A percentile compares a stretch with the other conserved stretches of the same genome.
phyloP scores from a whole-genome alignment of 2,888 invertebrate genomes.

The Ormia ochracea region DNA sequence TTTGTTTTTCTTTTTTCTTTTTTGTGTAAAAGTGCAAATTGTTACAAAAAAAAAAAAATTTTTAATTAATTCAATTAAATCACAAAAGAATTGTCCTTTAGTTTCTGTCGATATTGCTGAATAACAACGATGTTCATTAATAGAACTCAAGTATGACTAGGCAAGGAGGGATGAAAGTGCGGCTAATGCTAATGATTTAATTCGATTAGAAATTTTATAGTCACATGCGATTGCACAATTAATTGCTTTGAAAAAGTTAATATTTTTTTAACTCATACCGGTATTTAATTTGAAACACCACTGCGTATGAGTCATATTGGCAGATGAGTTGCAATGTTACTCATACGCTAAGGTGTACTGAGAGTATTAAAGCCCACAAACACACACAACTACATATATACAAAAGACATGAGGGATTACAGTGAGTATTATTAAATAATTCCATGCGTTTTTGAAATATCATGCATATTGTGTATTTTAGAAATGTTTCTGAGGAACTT shows the following conservation, averaged over 20 bases:
- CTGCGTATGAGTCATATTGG: slow-evolving; percentile 1
- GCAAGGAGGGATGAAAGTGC: not conserved
- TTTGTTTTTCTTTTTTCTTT: not conserved
- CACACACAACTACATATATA: not conserved
- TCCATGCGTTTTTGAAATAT: not conserved
- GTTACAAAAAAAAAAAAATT: slow-evolving; percentile 40
- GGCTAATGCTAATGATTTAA: slow-evolving; percentile 18
- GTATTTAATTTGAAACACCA: not conserved
- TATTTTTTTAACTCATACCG: not conserved
- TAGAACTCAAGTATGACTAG: not conserved
- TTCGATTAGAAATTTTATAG: slow-evolving; percentile 30
- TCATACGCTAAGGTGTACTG: not conserved
- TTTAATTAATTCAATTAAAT: slow-evolving; percentile 53
- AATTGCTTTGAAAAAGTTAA: not conserved
- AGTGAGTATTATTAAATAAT: not conserved
- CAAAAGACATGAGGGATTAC: not conserved
- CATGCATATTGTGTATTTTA: too few species aligned
- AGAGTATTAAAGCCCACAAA: not conserved
- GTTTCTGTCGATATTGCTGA: not conserved
- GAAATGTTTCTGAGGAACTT: too few species aligned
- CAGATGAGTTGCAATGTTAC: not conserved
- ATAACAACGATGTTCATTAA: slow-evolving; percentile 29
- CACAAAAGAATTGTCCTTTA: slow-evolving; percentile 39
- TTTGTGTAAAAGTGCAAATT: not conserved
- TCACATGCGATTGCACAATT: slow-evolving; percentile 16